Conservation (phyloP, 2,797 vertebrate genomes). For the Acrocephalus scirpaceus region DNA sequence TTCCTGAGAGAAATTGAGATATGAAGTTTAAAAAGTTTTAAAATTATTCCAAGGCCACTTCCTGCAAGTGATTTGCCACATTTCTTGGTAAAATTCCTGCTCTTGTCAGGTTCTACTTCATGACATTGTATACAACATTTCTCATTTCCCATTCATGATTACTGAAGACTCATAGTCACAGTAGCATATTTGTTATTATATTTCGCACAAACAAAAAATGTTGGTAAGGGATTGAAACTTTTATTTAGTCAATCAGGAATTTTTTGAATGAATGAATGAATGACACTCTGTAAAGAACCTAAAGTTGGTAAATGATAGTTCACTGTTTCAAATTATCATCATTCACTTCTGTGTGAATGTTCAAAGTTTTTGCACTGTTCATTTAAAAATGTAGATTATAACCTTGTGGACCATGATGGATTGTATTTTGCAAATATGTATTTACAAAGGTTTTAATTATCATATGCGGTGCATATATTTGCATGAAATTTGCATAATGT, state of each 20-base stretch:
- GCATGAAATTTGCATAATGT: constrained; percentile 50
- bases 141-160: neutral
- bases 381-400: constrained; percentile 46
- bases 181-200: neutral
- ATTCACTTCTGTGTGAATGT: neutral
- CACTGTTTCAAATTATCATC: neutral
- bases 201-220: neutral
- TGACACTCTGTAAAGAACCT: neutral
- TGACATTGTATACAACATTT: neutral
- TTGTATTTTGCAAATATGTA: constrained; percentile 65
- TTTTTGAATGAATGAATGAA: neutral
- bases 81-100: neutral
- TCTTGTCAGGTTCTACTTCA: neutral
- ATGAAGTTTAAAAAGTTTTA: neutral
- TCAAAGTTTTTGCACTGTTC: neutral
- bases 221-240: neutral
- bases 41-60: neutral
- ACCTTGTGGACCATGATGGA: constrained; percentile 38
- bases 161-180: neutral
- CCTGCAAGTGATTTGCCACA: neutral
- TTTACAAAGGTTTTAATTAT: constrained; percentile 56
- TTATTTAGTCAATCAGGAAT: neutral
- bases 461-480: constrained; percentile 22
- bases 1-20: neutral
- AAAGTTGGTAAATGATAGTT: neutral